Percentiles rank a stretch among this genome's conserved stretches.
These are phyloP conservation scores for Orchestes rusci DNA, from an alignment of 2,888 invertebrate genomes.

Conservation along the genomic window DNA sequence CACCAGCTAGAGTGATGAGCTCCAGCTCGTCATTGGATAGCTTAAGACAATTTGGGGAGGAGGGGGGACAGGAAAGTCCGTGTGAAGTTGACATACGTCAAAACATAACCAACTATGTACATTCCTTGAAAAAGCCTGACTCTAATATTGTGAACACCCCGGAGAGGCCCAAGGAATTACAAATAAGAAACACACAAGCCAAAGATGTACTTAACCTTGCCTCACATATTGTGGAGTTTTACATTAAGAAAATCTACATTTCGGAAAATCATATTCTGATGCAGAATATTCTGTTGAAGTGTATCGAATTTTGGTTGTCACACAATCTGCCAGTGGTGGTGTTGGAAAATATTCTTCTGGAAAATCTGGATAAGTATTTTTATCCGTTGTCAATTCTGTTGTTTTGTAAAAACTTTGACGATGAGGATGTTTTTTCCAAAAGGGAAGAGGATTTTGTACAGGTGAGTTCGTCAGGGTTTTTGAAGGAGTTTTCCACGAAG, in stretches of 20 bases:
- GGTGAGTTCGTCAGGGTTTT: slow-evolving; percentile 40
- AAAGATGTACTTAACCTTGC: slow-evolving; percentile 38
- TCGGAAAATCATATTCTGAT: slow-evolving; percentile 45
- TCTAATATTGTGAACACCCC: slow-evolving; percentile 4
- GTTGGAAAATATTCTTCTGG: slow-evolving; percentile 41
- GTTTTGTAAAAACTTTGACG: slow-evolving; percentile 44
- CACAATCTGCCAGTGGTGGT: slow-evolving; percentile 41
- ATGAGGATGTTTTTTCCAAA: slow-evolving; percentile 34
- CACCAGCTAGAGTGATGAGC: slow-evolving; percentile 39
- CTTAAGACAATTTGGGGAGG: slow-evolving; percentile 43
- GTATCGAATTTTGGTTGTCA: slow-evolving; percentile 44
- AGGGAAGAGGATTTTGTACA: slow-evolving; percentile 29
- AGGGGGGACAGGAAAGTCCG: slow-evolving; percentile 43
- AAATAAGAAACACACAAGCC: slow-evolving; percentile 36
- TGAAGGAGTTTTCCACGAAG: slow-evolving; percentile 45
- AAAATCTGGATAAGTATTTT: slow-evolving; percentile 45
- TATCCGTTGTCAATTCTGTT: slow-evolving; percentile 43
- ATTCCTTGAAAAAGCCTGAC: slow-evolving; percentile 36
- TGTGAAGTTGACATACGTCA: slow-evolving; percentile 40
- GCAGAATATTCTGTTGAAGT: slow-evolving; percentile 44
- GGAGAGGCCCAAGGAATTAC: slow-evolving; percentile 20
- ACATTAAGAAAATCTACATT: slow-evolving; percentile 40
- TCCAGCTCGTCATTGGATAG: slow-evolving; percentile 43
- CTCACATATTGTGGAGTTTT: slow-evolving; percentile 41
- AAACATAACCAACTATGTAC: slow-evolving; percentile 40